These are phyloP conservation scores for Lysandra coridon DNA, from an alignment of 2,888 invertebrate species.

Conservation along the genomic window DNA sequence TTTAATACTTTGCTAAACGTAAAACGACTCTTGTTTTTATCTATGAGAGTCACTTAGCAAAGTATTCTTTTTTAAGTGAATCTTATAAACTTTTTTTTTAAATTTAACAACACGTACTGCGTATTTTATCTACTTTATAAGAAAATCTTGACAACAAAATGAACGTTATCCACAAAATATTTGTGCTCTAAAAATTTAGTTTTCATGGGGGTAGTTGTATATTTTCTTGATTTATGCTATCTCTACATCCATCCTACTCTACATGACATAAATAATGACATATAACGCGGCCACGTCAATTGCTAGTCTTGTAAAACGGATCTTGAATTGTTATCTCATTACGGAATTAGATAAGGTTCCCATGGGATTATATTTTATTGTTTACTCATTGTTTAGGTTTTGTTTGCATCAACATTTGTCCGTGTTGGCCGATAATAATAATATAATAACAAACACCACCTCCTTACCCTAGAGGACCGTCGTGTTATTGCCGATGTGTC, in stretches of 20 bases:
- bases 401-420: not conserved
- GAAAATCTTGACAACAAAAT: not conserved
- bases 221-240: not conserved
- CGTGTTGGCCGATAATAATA: too few relatives aligned
- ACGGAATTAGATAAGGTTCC: not conserved
- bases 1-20: not conserved
- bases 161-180: not conserved
- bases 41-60: too few relatives aligned
- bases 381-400: not conserved
- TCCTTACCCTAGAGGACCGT: too few relatives aligned
- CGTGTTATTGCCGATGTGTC: too few relatives aligned
- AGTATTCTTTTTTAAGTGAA: too few relatives aligned
- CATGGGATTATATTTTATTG: not conserved
- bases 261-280: slow-evolving; percentile 11
- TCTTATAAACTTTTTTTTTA: too few relatives aligned
- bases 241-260: slow-evolving; percentile 5
- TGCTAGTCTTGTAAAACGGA: slow-evolving; percentile 16
- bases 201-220: too few relatives aligned
- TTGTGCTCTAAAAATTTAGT: too few relatives aligned
- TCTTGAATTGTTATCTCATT: not conserved
- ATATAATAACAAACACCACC: too few relatives aligned
- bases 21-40: not conserved
- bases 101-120: too few relatives aligned
- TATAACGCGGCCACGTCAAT: slow-evolving; percentile 14
- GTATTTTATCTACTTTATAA: not conserved